A percentile compares a stretch with the other conserved stretches of the same genome.
These are phyloP conservation scores for Prochilodus magdalenae DNA, from an alignment of 2,113 vertebrate genomes.

Conservation along the genomic window DNA sequence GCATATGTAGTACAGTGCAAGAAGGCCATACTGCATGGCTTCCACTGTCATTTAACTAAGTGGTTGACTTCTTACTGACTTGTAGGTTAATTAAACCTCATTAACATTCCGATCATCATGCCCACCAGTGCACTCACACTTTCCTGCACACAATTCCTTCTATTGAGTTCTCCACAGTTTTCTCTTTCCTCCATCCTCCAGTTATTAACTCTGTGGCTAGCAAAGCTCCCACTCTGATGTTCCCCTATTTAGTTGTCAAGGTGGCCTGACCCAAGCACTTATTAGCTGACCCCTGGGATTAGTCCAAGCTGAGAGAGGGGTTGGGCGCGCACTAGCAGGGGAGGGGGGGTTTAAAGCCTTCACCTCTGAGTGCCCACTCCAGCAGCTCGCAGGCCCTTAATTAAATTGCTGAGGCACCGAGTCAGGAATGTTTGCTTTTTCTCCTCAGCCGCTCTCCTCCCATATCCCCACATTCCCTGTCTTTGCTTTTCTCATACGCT, in stretches of 20 bases:
- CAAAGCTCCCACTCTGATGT: slow-evolving; percentile 14
- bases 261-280: slow-evolving; percentile 65
- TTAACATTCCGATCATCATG: background rate
- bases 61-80: background rate
- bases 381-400: slow-evolving; percentile 80
- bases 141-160: slow-evolving; percentile 9
- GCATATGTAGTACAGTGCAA: no score
- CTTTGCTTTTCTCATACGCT: slow-evolving; percentile 76
- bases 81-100: background rate
- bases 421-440: slow-evolving; percentile 87
- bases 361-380: slow-evolving; percentile 65
- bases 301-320: slow-evolving; percentile 54
- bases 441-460: slow-evolving; percentile 47
- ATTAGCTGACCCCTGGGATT: slow-evolving; percentile 65
- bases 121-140: background rate
- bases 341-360: slow-evolving; percentile 62
- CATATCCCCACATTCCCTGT: slow-evolving; percentile 39
- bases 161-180: no score
- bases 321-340: background rate
- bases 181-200: slow-evolving; percentile 27
- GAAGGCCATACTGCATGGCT: background rate
- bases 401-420: slow-evolving; percentile 86
- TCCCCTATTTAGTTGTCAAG: slow-evolving; percentile 63
- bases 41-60: background rate
- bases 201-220: slow-evolving; percentile 37